Conservation (phyloP, 2,888 invertebrate species). For the Hecatera dysodea region DNA sequence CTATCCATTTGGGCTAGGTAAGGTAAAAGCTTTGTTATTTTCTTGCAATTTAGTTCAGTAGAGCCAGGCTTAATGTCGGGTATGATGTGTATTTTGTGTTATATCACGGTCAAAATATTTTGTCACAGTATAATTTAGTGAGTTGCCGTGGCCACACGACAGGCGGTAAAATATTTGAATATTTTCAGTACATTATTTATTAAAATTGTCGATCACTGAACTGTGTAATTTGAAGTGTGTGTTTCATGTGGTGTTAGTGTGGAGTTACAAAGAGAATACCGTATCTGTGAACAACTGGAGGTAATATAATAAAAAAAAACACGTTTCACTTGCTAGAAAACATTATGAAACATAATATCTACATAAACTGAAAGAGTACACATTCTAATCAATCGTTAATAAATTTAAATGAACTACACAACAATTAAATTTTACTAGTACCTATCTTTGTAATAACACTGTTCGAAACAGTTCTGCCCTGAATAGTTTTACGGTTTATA, state of each 20-base stretch:
- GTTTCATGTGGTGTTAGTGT: conserved; percentile 30
- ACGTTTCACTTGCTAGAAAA: neutral
- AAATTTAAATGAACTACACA: conserved; percentile 15
- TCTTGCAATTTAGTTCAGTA: conserved; percentile 65
- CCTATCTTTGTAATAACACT: conserved; percentile 56
- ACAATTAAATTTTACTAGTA: conserved; percentile 37
- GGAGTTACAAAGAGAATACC: conserved; percentile 19
- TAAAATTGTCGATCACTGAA: conserved; percentile 22
- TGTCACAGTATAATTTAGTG: conserved; percentile 80
- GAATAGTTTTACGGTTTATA: conserved; percentile 83
- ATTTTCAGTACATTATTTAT: conserved; percentile 31
- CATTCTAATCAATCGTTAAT: neutral
- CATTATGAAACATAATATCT: neutral
- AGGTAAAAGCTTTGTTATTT: conserved; percentile 60
- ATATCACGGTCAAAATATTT: conserved; percentile 71
- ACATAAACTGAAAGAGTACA: neutral
- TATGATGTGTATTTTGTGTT: conserved; percentile 62
- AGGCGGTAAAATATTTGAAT: conserved; percentile 55
- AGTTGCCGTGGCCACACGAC: conserved; percentile 79
- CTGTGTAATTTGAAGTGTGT: conserved; percentile 30
- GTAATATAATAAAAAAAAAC: conserved; percentile 22
- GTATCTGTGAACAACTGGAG: conserved; percentile 28
- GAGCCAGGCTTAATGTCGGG: conserved; percentile 64
- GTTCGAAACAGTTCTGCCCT: conserved; percentile 73
- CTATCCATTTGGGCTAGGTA: conserved; percentile 43